phyloP scores from a whole-genome alignment of 2,797 vertebrate species.

The Harpagifer antarcticus region DNA sequence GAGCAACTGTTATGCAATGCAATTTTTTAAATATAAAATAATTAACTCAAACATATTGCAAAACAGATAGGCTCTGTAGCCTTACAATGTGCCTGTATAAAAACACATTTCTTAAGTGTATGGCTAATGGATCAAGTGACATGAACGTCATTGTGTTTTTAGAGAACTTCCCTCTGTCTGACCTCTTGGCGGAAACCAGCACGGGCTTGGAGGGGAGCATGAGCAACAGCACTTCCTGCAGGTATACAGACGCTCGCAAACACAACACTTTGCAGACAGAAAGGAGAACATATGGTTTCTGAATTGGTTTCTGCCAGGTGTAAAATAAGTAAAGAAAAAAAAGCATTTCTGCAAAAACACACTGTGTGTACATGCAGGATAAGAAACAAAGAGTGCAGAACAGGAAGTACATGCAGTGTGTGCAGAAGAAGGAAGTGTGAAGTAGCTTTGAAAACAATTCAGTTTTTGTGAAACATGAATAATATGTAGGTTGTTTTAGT shows the following conservation, averaged over 20 bases:
- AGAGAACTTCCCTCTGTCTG: slow-evolving; percentile 96
- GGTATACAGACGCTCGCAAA: slow-evolving; percentile 79
- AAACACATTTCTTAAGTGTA: not conserved
- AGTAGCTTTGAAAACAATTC: not conserved
- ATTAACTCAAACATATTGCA: no score
- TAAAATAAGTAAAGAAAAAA: slow-evolving; percentile 28
- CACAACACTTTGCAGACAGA: slow-evolving; percentile 3
- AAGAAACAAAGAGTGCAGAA: slow-evolving; percentile 36
- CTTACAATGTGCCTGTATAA: not conserved
- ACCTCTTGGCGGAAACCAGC: slow-evolving; percentile 93
- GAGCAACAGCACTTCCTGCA: slow-evolving; percentile 94
- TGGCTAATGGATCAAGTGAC: not conserved
- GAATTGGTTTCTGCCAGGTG: slow-evolving; percentile 21
- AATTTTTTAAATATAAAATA: no score
- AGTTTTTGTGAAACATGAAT: not conserved
- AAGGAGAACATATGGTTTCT: not conserved
- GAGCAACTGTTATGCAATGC: no score
- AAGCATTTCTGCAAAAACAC: slow-evolving; percentile 23
- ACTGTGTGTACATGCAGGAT: not conserved
- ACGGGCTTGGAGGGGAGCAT: slow-evolving; percentile 94
- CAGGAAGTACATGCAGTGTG: slow-evolving; percentile 57
- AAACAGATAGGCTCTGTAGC: not conserved
- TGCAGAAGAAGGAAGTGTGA: slow-evolving; percentile 39
- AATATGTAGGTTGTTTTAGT: not conserved
- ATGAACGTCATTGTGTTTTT: slow-evolving; percentile 36